Base-by-base conservation (phyloP, 2,797 vertebrate species). In the Chrysocyon brachyurus region DNA sequence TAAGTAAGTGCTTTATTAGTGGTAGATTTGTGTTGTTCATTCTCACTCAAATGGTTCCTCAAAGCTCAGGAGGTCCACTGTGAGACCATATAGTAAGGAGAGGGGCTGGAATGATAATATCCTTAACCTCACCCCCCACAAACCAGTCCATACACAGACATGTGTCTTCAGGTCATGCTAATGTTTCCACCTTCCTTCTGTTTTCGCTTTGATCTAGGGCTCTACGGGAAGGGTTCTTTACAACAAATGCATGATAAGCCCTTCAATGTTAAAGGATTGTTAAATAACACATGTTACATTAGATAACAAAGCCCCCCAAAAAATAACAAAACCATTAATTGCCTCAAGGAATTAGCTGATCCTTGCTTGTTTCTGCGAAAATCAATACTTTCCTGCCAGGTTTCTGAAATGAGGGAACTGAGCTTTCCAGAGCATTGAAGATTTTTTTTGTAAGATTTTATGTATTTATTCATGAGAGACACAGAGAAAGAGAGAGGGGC, bases 291-390 rank as follows among this genome's bases (percentile, higher is more conserved):
- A 91, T 49, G 40, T 63, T 63, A 63, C 24, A 9, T 77, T 77
- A 52, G 19, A 77, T 52, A 77, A 77, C 73, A 77, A 75, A 49
- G 49, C 11, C 24, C 36, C 36, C 5, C 36, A 40, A 40, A 40
- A 40, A 40, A 40, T 40, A 40, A 77, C 73, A 77, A 75, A 28
- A 54, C 11, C 26, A 46, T 89, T 93, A 96, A 82, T 66, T 91
- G 64, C 88, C 78, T 97, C 63, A 93, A 87, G 78, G 75, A 97
- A 96, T 96, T 96, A 95, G 59, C 40, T 79, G 33, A 59, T 46
- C 33, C 59, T 96, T 94, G n/a, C 75, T 89, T 89, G 63, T 82
- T 96, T 87, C 92, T 97, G 90, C 57, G 77, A 95, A 96, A 97
- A 95, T 96, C 95, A 94, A 90, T 96, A 79, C 11, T 24, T 96